phyloP scores from a whole-genome alignment of 2,888 invertebrate species.

The Apomyelois bistriatella region DNA sequence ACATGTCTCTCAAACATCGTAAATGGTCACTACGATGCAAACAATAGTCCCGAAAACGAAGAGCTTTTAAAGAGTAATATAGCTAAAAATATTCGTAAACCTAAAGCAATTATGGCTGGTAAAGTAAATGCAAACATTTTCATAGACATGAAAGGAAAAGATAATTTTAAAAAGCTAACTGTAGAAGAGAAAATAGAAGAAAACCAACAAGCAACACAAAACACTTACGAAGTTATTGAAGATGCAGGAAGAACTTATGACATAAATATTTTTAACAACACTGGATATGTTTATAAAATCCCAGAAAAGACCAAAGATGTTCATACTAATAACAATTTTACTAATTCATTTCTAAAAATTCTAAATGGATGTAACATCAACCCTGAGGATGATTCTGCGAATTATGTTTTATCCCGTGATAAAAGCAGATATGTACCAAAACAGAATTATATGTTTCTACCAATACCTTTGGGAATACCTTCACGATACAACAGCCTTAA shows the following conservation, averaged over 20 bases:
- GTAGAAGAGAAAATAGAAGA: background rate
- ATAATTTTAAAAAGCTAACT: background rate
- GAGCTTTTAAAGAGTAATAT: background rate
- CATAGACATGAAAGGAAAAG: background rate
- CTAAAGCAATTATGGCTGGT: slow-evolving; percentile 2
- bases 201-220: slow-evolving; percentile 7
- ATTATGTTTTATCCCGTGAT: slow-evolving; percentile 50
- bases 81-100: background rate
- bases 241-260: slow-evolving; percentile 4
- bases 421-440: slow-evolving; percentile 27
- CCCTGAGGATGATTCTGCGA: slow-evolving; percentile 43
- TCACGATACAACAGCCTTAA: slow-evolving; percentile 74
- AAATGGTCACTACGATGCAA: background rate
- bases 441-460: slow-evolving; percentile 23
- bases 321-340: slow-evolving; percentile 25
- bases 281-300: slow-evolving; percentile 16
- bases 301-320: background rate
- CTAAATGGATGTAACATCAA: slow-evolving; percentile 58
- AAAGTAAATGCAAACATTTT: background rate
- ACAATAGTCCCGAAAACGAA: background rate
- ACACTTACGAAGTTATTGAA: slow-evolving; percentile 43
- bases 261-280: background rate
- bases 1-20: background rate
- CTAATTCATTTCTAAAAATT: slow-evolving; percentile 34
- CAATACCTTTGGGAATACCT: slow-evolving; percentile 29